Evolutionary conservation across 2,888 invertebrate genomes (phyloP).

Genomic region (Chrysotoxum bicinctum): DNA sequence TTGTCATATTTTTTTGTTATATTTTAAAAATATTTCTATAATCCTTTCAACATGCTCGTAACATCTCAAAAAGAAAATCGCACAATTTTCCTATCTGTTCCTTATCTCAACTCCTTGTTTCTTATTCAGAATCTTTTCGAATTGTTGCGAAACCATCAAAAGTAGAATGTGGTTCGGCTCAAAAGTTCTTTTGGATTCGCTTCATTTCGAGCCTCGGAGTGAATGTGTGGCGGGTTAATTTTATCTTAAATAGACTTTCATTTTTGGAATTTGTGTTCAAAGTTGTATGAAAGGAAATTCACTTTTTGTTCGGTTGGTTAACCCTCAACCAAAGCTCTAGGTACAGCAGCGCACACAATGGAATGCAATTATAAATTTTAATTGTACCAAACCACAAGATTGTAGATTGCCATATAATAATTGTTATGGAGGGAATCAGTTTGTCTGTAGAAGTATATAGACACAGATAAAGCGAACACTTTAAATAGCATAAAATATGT

Average conservation of each 20-base stretch:
- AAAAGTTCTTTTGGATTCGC: slow-evolving; percentile 38
- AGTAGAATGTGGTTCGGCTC: slow-evolving; percentile 46
- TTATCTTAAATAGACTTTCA: slow-evolving; percentile 64
- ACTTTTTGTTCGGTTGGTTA: neutral
- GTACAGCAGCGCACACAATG: slow-evolving; percentile 33
- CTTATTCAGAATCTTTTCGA: neutral
- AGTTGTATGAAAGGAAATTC: slow-evolving; percentile 32
- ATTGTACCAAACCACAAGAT: slow-evolving; percentile 47
- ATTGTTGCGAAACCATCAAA: slow-evolving; percentile 48
- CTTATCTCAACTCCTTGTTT: neutral
- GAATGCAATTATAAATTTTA: slow-evolving; percentile 71
- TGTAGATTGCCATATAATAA: neutral
- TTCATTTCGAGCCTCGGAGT: neutral
- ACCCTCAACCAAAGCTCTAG: neutral
- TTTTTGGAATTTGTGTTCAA: slow-evolving; percentile 44
- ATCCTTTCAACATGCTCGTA: no score
- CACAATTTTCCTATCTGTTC: neutral
- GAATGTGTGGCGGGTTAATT: slow-evolving; percentile 26
- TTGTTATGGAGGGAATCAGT: neutral
- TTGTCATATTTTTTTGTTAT: no score
- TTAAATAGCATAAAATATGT: neutral
- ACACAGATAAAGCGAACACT: neutral
- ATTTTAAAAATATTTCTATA: no score
- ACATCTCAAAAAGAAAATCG: neutral
- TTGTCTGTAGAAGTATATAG: neutral